Base-by-base conservation (phyloP, 23 tunicate genomes). In the Trididemnum nubilum region DNA sequence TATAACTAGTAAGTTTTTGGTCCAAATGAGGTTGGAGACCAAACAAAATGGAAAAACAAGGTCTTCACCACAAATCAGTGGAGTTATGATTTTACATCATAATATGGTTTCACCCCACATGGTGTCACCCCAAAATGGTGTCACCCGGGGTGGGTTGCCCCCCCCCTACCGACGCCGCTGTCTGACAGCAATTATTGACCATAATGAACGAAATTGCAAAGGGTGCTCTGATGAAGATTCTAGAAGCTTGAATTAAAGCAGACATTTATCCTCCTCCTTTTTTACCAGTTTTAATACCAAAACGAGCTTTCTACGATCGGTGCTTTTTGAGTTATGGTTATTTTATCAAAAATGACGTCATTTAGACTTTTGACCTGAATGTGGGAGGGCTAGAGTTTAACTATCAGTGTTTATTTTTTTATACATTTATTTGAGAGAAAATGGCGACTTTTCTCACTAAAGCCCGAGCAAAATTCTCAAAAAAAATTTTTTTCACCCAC, bases 381-480 rank as follows among this genome's bases (percentile, higher is more conserved):
- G 67, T 61, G 67, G 67, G 67, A 4, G 29, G n/a, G 26, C 67
- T 61, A 61, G 67, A n/a, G 29, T 61, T 24, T 12, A 61, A n/a
- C 26, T 12, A 22, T 3, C 5, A 22, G n/a, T 61, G n/a, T 61
- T 61, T 4, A 21, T 21, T 12, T 61, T 61, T 21, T 61, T 21
- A 23, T 24, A 61, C n/a, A 26, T 3, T 24, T 24, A 61, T 61
- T 61, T 61, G 29, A n/a, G n/a, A 61, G 67, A 26, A 21, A 61
- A 61, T 61, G 67, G 67, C 67, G 26, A n/a, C 67, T 61, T 61
- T 61, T 22, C 28, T 61, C 67, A 61, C 26, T 61, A 61, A 61
- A 7, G 12, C 54, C 15, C 22, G n/a, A 61, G 26, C 67, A 12
- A 26, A 61, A 12, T 61, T 61, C 26, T 15, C 67, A 22, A 24